These are phyloP conservation scores for Cataglyphis altisquamis DNA, from an alignment of 2,888 invertebrate genomes.

Conservation along the genomic window DNA sequence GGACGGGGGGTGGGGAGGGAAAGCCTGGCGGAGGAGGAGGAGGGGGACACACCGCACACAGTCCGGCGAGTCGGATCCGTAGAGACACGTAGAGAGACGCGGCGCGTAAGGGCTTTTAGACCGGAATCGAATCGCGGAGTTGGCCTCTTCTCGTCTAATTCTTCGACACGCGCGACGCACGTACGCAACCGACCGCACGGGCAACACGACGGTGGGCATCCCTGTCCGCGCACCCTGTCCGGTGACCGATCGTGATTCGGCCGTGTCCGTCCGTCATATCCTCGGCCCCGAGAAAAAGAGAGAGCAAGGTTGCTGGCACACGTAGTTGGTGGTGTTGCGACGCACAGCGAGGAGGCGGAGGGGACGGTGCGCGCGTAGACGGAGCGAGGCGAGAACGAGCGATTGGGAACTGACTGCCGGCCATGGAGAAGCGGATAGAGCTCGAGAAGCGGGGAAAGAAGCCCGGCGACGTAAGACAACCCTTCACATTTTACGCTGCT, in stretches of 20 bases:
- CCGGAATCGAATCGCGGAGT: slow-evolving; percentile 81
- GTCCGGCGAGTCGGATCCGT: slow-evolving; percentile 71
- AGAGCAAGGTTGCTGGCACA: slow-evolving; percentile 83
- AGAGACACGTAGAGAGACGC: slow-evolving; percentile 64
- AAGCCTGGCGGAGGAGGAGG: background rate
- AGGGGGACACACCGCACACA: slow-evolving; percentile 67
- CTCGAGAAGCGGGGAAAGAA: slow-evolving; percentile 97
- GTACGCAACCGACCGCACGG: slow-evolving; percentile 3
- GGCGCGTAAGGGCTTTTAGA: slow-evolving; percentile 76
- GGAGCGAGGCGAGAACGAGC: slow-evolving; percentile 66
- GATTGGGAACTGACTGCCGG: slow-evolving; percentile 72
- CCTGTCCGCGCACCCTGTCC: slow-evolving; percentile 75
- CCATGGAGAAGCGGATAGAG: slow-evolving; percentile 98
- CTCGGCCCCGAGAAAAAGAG: slow-evolving; percentile 81
- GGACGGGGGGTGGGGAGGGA: background rate
- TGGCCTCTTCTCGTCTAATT: slow-evolving; percentile 59
- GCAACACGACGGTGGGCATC: slow-evolving; percentile 71
- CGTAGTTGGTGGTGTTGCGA: slow-evolving; percentile 81
- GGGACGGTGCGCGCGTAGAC: slow-evolving; percentile 61
- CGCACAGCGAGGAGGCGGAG: slow-evolving; percentile 79
- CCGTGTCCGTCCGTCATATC: slow-evolving; percentile 84
- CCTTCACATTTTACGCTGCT: slow-evolving; percentile 60
- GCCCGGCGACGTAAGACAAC: slow-evolving; percentile 93
- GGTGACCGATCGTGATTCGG: slow-evolving; percentile 75
- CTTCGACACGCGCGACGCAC: slow-evolving; percentile 9